Conservation (phyloP, 2,888 invertebrate genomes). For the Sacculina carcini region DNA sequence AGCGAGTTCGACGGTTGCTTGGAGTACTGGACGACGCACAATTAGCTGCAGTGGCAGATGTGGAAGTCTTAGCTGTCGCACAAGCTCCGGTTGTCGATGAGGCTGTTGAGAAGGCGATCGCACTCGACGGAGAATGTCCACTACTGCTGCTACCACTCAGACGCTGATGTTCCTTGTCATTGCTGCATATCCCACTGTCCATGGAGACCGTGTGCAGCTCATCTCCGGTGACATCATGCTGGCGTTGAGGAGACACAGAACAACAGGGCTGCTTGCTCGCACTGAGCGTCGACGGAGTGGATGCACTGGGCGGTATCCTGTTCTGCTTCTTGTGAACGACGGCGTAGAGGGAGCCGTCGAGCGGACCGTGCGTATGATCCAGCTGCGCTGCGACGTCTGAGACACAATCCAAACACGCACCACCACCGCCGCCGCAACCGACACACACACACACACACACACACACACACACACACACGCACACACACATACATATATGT, state of each 20-base stretch:
- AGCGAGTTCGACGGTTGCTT: slow-evolving; percentile 19
- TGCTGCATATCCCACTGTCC: slow-evolving; percentile 62
- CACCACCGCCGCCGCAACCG: background rate
- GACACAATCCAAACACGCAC: background rate
- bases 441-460: background rate
- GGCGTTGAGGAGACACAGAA: slow-evolving; percentile 6
- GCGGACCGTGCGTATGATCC: slow-evolving; percentile 47
- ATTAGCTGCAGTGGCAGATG: slow-evolving; percentile 15
- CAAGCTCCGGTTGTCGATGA: too few species aligned
- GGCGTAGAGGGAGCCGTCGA: slow-evolving; percentile 75
- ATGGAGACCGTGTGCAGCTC: slow-evolving; percentile 52
- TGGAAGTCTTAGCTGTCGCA: slow-evolving; percentile 2
- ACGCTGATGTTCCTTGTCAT: background rate
- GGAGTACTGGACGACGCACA: slow-evolving; percentile 19
- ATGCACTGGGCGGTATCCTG: slow-evolving; percentile 23
- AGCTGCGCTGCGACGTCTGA: slow-evolving; percentile 9
- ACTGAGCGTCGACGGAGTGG: slow-evolving; percentile 18
- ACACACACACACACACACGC: background rate
- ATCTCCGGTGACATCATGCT: background rate
- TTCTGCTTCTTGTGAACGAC: slow-evolving; percentile 22
- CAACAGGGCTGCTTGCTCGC: slow-evolving; percentile 11
- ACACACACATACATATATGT: background rate
- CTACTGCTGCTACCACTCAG: slow-evolving; percentile 10
- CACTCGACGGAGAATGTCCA: slow-evolving; percentile 11
- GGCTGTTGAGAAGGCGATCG: slow-evolving; percentile 10